Evolutionary conservation across 2,888 invertebrate species (phyloP), one percentile per base, ranked within the genome.

Genomic region (Apamea crenata): DNA sequence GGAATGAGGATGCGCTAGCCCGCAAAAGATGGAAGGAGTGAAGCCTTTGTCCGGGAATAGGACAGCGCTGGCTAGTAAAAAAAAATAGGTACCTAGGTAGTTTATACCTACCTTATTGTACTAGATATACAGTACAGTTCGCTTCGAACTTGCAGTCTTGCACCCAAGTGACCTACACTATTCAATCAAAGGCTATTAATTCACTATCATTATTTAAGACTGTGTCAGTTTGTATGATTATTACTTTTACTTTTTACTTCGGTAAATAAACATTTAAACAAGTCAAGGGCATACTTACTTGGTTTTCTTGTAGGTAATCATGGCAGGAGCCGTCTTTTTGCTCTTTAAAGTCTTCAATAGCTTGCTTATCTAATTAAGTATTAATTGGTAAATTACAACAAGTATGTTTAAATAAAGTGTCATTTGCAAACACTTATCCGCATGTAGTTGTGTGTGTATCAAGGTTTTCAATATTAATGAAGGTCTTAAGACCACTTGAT

Each of bases 361-460:
- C 18, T 67, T 16, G 44, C 1, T 56, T 32, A 36, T 63, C n/a
- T 47, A 47, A 10, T 36, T 1, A 7, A 14, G 40, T 40, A 40
- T 40, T 50, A 36, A 21, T 36, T 56, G 66, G 18, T 56, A 36
- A 1, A 66, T 47, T 32, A 21, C 21, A 56, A n/a, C 5, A 32
- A 6, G 16, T 32, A 44, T 66, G 21, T 29, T 78, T 77, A 77
- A 63, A 77, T 40, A 32, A 72, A 5, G 4, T 12, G 53, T 1
- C 18, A 50, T 59, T 76, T 7, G 29, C 16, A 50, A 75, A 32
- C 18, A 32, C 56, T 47, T 59, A 47, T 32, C 32, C 32, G 14
- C 36, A 36, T 50, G 1, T 18, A 12, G 4, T 6, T 44, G 21
- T 29, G 1, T 21, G n/a, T 40, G 21, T 29, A 25, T 53, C 18